Conservation (phyloP, 2,113 vertebrate species). For the Arizona elegans region DNA sequence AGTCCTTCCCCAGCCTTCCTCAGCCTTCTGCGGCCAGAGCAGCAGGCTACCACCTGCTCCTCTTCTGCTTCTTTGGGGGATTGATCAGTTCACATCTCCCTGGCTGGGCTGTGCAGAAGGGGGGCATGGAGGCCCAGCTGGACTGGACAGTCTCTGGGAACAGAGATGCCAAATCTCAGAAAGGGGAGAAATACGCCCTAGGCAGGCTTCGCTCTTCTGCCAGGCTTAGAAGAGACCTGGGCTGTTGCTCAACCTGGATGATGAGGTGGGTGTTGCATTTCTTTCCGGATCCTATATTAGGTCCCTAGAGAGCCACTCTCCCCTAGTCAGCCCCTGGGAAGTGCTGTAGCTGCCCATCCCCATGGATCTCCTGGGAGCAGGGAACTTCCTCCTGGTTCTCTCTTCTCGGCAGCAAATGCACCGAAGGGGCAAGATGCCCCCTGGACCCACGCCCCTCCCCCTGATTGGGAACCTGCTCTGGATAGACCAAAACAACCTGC, state of each 20-base stretch:
- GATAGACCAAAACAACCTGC: no score
- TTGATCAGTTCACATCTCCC: neutral
- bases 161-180: accelerated
- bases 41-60: no score
- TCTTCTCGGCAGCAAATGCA: neutral
- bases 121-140: neutral
- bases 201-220: no score
- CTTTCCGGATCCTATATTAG: neutral
- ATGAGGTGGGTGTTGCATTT: neutral
- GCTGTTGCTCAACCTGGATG: neutral
- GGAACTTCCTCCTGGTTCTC: neutral
- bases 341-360: neutral
- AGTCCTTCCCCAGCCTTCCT: neutral
- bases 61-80: neutral
- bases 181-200: no score
- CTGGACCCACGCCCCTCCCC: no score
- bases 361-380: slow-evolving; percentile 26
- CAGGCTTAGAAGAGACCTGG: neutral
- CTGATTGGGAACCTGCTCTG: no score
- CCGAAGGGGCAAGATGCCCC: no score
- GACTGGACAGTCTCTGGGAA: neutral
- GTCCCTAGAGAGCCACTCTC: neutral
- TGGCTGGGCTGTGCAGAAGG: neutral
- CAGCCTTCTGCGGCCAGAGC: neutral
- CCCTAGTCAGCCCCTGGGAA: neutral